Evolutionary conservation across 2,888 invertebrate genomes (phyloP), one percentile per base, ranked within the genome.

Genomic region (Cacoxenus indagator): DNA sequence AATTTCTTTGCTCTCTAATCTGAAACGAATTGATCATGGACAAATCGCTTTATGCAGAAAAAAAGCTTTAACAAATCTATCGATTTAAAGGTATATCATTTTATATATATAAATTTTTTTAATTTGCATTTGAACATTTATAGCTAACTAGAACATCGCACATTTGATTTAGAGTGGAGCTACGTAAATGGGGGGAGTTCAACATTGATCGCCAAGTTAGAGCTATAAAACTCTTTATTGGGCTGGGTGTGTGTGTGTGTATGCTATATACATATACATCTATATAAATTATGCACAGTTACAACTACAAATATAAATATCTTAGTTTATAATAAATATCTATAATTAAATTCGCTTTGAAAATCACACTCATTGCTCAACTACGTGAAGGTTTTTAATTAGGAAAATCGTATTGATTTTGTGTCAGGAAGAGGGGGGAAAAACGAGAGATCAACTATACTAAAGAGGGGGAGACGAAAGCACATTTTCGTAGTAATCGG

Each of bases 311-410:
- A 72, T 65, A 54, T 59, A 43, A n/a, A 31, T 57, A 51, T 51
- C 22, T 9, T 54, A 54, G 6, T 24, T 19, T 51, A 14, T 24
- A 54, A 57, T 57, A 19, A 57, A 26, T 62, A 45, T 43, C 19
- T 45, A 43, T 9, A 19, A 19, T 31, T 70, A 70, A 77, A 78
- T 78, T 78, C 73, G 72, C 71, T 74, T 71, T 66, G 46, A 69
- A 69, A 73, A 77, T 77, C 77, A 76, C 77, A 77, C 75, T 70
- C 64, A 69, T 69, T 69, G 66, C 68, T 68, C 65, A 61, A 61
- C 61, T 65, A 61, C 61, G 24, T 48, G 9, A 29, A 19, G 24
- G 22, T n/a, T 22, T 22, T 45, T 31, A 62, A 22, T 27, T 27
- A 31, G n/a, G 17, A 31, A 37, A 37, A 4, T 37, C 37, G 37